Percentiles rank a stretch among this genome's conserved stretches.
These are phyloP conservation scores for Drosophila cracens DNA, from an alignment of 2,888 invertebrate species.

Conservation along the genomic window DNA sequence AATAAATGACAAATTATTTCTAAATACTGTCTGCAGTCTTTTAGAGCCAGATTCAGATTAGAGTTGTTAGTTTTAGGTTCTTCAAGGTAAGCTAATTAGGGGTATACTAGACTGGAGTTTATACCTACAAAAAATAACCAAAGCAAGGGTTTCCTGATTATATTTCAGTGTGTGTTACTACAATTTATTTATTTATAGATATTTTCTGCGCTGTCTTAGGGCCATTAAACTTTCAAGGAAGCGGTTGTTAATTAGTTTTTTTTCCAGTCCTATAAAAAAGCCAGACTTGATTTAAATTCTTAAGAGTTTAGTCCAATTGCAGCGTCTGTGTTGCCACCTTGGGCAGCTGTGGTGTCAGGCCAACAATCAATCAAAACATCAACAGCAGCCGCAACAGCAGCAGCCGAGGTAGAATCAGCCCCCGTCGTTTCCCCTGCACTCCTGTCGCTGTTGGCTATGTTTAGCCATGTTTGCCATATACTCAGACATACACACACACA, in stretches of 20 bases:
- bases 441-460: slow-evolving; percentile 58
- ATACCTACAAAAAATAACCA: background rate
- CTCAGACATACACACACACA: slow-evolving; percentile 33
- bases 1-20: background rate
- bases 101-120: background rate
- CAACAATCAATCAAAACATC: slow-evolving; percentile 77
- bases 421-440: slow-evolving; percentile 12
- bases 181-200: background rate
- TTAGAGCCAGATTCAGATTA: background rate
- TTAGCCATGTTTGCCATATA: slow-evolving; percentile 57
- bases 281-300: slow-evolving; percentile 1
- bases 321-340: slow-evolving; percentile 44
- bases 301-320: slow-evolving; percentile 4
- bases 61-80: background rate
- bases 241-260: background rate
- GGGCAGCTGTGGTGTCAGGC: slow-evolving; percentile 51
- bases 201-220: background rate
- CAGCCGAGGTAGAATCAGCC: slow-evolving; percentile 34
- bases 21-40: background rate
- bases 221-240: background rate
- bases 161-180: background rate
- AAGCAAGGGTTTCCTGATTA: background rate
- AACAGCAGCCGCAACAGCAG: slow-evolving; percentile 60
- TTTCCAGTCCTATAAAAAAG: background rate
- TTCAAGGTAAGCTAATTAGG: background rate